phyloP scores from a whole-genome alignment of 2,113 vertebrate genomes.

The Siphamia tubifer region DNA sequence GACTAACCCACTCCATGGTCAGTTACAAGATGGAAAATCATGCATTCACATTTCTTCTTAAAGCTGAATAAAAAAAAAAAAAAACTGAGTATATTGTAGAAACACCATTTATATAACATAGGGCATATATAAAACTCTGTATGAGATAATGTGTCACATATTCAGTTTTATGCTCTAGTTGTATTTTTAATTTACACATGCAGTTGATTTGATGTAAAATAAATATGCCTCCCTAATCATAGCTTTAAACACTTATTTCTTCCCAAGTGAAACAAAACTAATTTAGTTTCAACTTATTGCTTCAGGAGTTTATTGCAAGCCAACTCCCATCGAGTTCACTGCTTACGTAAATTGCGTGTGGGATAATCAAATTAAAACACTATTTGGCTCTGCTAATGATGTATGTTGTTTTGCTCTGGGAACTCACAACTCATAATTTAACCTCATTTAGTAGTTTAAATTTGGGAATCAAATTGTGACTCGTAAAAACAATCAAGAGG shows the following conservation, averaged over 20 bases:
- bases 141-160: neutral
- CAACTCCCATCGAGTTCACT: neutral
- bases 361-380: slow-evolving; percentile 32
- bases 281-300: slow-evolving; percentile 1
- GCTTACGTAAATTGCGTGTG: neutral
- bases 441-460: neutral
- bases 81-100: neutral
- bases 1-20: slow-evolving; percentile 34
- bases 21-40: slow-evolving; percentile 40
- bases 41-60: slow-evolving; percentile 6
- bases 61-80: neutral
- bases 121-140: neutral
- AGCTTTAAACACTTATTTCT: neutral
- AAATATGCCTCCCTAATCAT: neutral
- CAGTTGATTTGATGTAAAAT: neutral
- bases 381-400: slow-evolving; percentile 21
- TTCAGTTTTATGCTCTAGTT: neutral
- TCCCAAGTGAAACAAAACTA: slow-evolving; percentile 3
- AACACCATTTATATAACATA: no score
- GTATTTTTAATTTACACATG: neutral
- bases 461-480: slow-evolving; percentile 1
- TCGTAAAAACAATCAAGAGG: slow-evolving; percentile 12
- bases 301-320: slow-evolving; percentile 8
- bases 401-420: slow-evolving; percentile 16
- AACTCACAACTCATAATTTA: neutral